Percentiles rank a stretch among this genome's conserved stretches.
These are phyloP conservation scores for Nautilus pompilius DNA, from an alignment of 1,140 invertebrate genomes.

Conservation along the genomic window DNA sequence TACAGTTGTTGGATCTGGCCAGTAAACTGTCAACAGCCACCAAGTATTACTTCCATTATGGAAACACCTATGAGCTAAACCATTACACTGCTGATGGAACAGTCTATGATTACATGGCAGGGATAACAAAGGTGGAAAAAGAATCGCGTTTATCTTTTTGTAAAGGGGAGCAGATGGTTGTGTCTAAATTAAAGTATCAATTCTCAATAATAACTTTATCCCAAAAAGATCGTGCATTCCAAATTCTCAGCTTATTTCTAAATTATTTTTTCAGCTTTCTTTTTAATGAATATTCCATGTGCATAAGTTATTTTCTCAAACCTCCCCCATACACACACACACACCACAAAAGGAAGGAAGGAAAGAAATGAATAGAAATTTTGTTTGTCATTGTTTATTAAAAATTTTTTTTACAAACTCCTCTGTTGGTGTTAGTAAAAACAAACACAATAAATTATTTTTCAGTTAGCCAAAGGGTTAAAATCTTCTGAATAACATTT, in stretches of 20 bases:
- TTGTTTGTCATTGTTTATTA: background rate
- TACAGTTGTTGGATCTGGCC: constrained; percentile 33
- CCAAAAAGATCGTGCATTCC: background rate
- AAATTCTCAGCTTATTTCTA: background rate
- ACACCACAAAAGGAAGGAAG: too few species aligned
- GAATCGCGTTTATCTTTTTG: background rate
- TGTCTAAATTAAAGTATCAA: background rate
- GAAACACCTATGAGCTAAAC: constrained; percentile 32
- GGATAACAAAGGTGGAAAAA: constrained; percentile 32
- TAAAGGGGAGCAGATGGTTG: background rate
- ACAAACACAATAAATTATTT: background rate
- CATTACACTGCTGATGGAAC: constrained; percentile 50
- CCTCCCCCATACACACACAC: background rate
- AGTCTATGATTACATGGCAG: constrained; percentile 51
- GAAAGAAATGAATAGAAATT: too few species aligned
- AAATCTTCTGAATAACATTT: background rate
- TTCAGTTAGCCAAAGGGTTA: background rate
- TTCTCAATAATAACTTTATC: background rate
- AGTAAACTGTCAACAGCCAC: constrained; percentile 27
- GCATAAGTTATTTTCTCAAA: too few species aligned
- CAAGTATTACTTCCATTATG: constrained; percentile 32
- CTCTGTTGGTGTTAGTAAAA: background rate
- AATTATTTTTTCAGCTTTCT: background rate
- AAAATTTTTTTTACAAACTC: background rate
- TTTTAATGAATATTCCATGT: background rate